These are phyloP conservation scores for Andrena cerasifolii DNA, from an alignment of 1,140 invertebrate genomes.

Conservation along the genomic window DNA sequence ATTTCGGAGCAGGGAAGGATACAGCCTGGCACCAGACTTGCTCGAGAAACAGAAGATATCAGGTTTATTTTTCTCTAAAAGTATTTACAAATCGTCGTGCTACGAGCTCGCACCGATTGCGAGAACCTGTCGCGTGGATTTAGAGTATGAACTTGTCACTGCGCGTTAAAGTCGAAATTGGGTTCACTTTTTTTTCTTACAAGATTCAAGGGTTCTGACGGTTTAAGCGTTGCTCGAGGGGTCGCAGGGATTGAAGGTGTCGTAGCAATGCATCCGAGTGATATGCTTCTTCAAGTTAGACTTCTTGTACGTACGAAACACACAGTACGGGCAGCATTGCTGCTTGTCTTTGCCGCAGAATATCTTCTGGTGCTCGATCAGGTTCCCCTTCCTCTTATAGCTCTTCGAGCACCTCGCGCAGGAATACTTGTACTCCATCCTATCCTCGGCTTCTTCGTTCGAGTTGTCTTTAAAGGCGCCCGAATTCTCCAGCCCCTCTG, in stretches of 20 bases:
- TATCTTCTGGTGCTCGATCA: conserved; percentile 15
- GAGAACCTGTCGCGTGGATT: no score
- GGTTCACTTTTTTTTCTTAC: background rate
- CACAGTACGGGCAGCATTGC: background rate
- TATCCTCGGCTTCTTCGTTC: no score
- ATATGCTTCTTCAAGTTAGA: conserved; percentile 18
- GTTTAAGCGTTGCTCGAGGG: no score
- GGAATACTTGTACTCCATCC: background rate
- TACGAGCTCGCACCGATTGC: no score
- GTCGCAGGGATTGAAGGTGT: no score
- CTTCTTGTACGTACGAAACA: conserved; percentile 13
- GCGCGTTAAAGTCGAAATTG: background rate
- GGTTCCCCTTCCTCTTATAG: conserved; percentile 3
- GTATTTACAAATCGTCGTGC: no score
- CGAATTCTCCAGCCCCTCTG: no score
- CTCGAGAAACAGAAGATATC: background rate
- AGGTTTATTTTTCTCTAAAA: background rate
- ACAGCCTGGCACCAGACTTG: no score
- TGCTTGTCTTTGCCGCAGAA: conserved; percentile 16
- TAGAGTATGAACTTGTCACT: no score
- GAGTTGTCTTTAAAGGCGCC: background rate
- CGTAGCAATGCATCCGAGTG: background rate
- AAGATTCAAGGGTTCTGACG: no score
- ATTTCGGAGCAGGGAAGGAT: background rate
- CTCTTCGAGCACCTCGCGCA: conserved; percentile 5